These are phyloP conservation scores for Brachionus manjavacas DNA, from an alignment of 1,140 invertebrate genomes.

Conservation along the genomic window DNA sequence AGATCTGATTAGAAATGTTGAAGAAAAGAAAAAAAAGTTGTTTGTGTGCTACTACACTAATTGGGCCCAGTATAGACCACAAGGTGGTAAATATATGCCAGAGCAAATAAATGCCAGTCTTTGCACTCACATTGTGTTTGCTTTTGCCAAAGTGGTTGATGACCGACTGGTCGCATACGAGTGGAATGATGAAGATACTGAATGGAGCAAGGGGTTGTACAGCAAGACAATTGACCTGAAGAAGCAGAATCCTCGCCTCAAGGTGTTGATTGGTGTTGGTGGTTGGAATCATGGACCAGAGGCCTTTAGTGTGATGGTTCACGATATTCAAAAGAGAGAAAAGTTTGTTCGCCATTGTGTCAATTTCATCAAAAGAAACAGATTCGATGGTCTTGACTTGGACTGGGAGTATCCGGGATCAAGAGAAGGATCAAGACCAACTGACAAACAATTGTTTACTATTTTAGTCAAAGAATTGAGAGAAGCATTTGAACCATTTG, in stretches of 20 bases:
- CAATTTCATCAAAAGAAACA: slow-evolving; percentile 59
- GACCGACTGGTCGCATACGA: slow-evolving; percentile 74
- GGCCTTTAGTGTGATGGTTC: slow-evolving; percentile 69
- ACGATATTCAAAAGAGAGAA: slow-evolving; percentile 58
- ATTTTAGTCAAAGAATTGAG: not conserved
- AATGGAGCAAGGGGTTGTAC: slow-evolving; percentile 24
- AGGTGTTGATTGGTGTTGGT: slow-evolving; percentile 74
- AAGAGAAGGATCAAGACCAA: slow-evolving; percentile 44
- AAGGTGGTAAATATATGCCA: slow-evolving; percentile 75
- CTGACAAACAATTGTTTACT: slow-evolving; percentile 43
- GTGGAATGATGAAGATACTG: slow-evolving; percentile 69
- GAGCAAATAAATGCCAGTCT: slow-evolving; percentile 76
- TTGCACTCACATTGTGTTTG: slow-evolving; percentile 88
- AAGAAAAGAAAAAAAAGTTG: not conserved
- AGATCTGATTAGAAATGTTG: not conserved
- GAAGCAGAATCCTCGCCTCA: slow-evolving; percentile 62
- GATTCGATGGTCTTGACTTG: slow-evolving; percentile 45
- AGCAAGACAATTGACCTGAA: not conserved
- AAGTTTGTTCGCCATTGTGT: slow-evolving; percentile 39
- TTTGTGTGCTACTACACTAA: slow-evolving; percentile 82
- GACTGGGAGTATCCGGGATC: slow-evolving; percentile 49
- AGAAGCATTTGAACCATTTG: not conserved
- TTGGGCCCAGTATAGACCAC: slow-evolving; percentile 83
- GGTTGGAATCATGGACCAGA: slow-evolving; percentile 81
- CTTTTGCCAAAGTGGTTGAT: slow-evolving; percentile 73